These are phyloP conservation scores for Xanthorhoe spadicearia DNA, from an alignment of 2,888 invertebrate genomes.

Conservation along the genomic window DNA sequence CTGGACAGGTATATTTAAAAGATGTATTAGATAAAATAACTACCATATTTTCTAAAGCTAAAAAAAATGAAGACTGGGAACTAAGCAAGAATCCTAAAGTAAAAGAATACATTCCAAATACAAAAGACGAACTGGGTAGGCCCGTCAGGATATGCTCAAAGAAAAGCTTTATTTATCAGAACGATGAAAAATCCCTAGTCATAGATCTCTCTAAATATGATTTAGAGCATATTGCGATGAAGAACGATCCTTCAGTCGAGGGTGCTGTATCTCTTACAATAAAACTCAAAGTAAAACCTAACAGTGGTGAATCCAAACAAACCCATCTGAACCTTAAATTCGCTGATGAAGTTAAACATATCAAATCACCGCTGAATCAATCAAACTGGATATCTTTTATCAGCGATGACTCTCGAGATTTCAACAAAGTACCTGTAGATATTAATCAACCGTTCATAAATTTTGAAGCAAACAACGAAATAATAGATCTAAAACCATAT, in stretches of 20 bases:
- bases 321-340: conserved; percentile 56
- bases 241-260: conserved; percentile 52
- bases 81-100: conserved; percentile 29
- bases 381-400: conserved; percentile 46
- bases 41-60: conserved; percentile 58
- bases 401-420: conserved; percentile 43
- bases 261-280: conserved; percentile 61
- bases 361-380: conserved; percentile 34
- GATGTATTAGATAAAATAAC: conserved; percentile 68
- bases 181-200: conserved; percentile 59
- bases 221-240: conserved; percentile 64
- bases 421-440: conserved; percentile 31
- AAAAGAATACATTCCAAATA: conserved; percentile 18
- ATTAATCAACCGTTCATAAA: conserved; percentile 30
- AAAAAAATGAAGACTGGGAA: conserved; percentile 39
- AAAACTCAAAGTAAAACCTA: conserved; percentile 59
- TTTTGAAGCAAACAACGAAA: conserved; percentile 37
- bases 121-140: conserved; percentile 51
- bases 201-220: conserved; percentile 67
- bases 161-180: conserved; percentile 51
- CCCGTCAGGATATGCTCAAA: conserved; percentile 44
- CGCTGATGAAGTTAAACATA: conserved; percentile 45
- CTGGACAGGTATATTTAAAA: conserved; percentile 63
- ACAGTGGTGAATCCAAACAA: conserved; percentile 48
- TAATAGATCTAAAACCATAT: conserved; percentile 55